Evolutionary conservation across 2,797 vertebrate species (phyloP).

Genomic region (Gymnothorax javanicus): DNA sequence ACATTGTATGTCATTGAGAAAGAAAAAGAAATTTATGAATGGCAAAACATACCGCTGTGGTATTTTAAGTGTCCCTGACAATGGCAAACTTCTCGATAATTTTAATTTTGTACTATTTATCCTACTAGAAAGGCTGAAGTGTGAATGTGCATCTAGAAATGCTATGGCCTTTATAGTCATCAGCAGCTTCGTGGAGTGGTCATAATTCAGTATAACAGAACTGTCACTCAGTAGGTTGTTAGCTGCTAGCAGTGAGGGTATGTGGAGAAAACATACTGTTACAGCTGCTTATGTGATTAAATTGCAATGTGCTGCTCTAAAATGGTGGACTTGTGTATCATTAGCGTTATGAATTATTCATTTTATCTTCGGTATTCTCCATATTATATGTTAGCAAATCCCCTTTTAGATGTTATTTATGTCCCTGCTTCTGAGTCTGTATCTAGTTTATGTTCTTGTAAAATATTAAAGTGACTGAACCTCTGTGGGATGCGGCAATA

Average conservation of each 20-base stretch:
- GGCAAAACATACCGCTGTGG: not conserved
- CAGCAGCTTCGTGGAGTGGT: not conserved
- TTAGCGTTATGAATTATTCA: not conserved
- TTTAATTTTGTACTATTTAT: not conserved
- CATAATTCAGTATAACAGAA: not conserved
- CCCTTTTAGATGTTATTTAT: not conserved
- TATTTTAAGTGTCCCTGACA: not conserved
- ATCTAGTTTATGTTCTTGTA: not conserved
- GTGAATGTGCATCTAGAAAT: not conserved
- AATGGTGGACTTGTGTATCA: not conserved
- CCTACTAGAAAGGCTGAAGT: not conserved
- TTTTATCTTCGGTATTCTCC: not conserved
- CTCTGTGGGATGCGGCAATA: not conserved
- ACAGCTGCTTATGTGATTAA: not conserved
- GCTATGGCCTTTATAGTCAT: not conserved
- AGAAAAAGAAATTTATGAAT: not conserved
- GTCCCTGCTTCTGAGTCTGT: not conserved
- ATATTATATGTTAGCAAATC: constrained; percentile 5
- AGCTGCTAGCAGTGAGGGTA: not conserved
- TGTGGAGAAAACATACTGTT: not conserved
- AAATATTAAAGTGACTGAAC: not conserved
- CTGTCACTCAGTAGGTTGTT: not conserved
- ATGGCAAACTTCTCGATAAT: not conserved
- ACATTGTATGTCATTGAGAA: not conserved
- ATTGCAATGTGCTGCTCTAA: not conserved